Evolutionary conservation across 1,140 invertebrate species (phyloP), one percentile per base, ranked within the genome.

Genomic region (Phenacoccus solenopsis): DNA sequence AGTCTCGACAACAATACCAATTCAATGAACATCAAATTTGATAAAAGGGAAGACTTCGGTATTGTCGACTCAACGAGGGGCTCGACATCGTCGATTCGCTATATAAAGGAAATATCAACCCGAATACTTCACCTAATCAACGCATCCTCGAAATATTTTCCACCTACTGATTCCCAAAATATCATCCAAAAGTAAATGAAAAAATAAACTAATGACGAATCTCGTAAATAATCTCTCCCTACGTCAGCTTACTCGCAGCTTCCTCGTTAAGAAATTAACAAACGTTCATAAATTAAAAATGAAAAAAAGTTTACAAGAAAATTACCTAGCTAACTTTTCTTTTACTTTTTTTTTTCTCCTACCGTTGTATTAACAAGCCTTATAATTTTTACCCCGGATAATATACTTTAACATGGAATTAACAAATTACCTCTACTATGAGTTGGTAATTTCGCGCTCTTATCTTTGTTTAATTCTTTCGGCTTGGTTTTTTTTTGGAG

Each of bases 301-400:
- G 21, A 64, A 64, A 64, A 64, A 64, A 64, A 64, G 59, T 59
- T 64, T 64, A 64, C 59, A 64, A 64, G 59, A 64, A 64, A 64
- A 64, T 64, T 64, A 64, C 1, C 59, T 10, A 10, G 20, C 13
- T 16, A 24, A 24, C 25, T 64, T 24, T 64, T 64, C 16, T 20
- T 16, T 59, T 20, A 20, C 56, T 5, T 59, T 9, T 59, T 59
- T 59, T 20, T 59, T 59, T 59, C 20, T 59, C n/a, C 7, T 59
- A 5, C 20, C 25, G 20, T 20, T 3, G 22, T 64, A 64, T 64
- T 64, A 64, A 64, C 59, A 64, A 64, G 5, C 20, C 12, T 7
- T 25, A 64, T 64, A 64, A 64, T 64, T 64, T 64, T 64, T 27
- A 64, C 10, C 59, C 59, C 4, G 16, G 59, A 64, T 64, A 64